Base-by-base conservation (phyloP, 2,113 vertebrate genomes). In the Pterocles burchelli region DNA sequence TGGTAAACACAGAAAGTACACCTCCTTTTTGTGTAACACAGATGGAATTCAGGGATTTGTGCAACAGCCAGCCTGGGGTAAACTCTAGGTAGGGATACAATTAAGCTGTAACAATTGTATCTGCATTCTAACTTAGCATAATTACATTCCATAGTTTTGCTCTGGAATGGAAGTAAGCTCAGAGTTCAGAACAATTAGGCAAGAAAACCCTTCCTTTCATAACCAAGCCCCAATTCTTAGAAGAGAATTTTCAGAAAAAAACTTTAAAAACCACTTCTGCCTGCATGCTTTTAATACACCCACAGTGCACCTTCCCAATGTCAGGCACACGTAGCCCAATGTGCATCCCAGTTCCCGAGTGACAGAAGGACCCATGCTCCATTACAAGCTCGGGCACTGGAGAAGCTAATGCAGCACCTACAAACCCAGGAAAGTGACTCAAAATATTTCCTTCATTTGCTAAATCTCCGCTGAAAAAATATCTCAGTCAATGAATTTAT, bases 301-400 rank as follows among this genome's bases (percentile, higher is more conserved):
- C 24, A 33, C 28, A 25, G 2, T 33, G 16, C 18, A 71, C 38
- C 55, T 55, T 51, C 43, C 8, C 26, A 29, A 12, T 12, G 25
- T 12, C 54, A 86, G 48, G 16, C 22, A 29, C 2, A 26, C 48
- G 48, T 6, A 52, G 43, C 10, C 38, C 51, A 10, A 5, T 3
- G 4, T 17, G 16, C 9, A 43, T 6, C 11, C 34, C 29, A 49
- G 38, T 0, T 79, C 24, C 10, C 1, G 1, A 29, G 51, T 5
- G 17, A 55, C 72, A 83, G 13, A 63, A 62, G 67, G 31, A 43
- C 48, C 3, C 0, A 72, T 2, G 7, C 1, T 61, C 31, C 14
- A 11, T 20, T n/a, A 41, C 16, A 85, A 89, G 26, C 17, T 34
- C 17, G 20, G 26, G 19, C 34, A 43, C 5, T 8, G n/a, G 4